Percentiles rank a stretch among this genome's conserved stretches.
Evolutionary conservation across 2,888 invertebrate genomes (phyloP).

Genomic region (Stenotaenia linearis): DNA sequence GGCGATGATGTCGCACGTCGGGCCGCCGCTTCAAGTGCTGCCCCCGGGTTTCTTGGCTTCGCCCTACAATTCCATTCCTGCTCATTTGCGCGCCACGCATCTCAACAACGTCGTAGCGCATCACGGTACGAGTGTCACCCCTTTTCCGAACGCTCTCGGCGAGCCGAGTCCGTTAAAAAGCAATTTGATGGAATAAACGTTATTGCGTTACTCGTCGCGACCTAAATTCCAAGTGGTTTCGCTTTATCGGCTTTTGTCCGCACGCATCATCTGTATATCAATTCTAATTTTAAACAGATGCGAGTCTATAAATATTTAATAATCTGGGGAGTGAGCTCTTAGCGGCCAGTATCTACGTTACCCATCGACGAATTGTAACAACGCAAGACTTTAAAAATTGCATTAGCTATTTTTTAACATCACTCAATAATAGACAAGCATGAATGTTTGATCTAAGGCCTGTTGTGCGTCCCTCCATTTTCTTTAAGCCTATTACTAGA

Average conservation of each 20-base stretch:
- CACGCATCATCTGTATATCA: background rate
- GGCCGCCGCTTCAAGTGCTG: constrained; percentile 58
- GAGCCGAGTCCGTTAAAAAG: too few species aligned
- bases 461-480: background rate
- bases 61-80: constrained; percentile 58
- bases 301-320: background rate
- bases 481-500: constrained; percentile 19
- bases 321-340: background rate
- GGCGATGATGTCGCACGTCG: constrained; percentile 52
- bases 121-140: too few species aligned
- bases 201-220: too few species aligned
- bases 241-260: background rate
- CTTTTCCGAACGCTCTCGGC: too few species aligned
- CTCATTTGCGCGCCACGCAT: constrained; percentile 51
- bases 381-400: background rate
- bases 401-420: constrained; percentile 2
- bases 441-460: constrained; percentile 24
- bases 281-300: background rate
- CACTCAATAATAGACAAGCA: constrained; percentile 24
- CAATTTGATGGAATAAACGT: too few species aligned
- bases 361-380: background rate
- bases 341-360: background rate
- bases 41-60: constrained; percentile 54
- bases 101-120: constrained; percentile 34
- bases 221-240: too few species aligned